A percentile compares a stretch with the other conserved stretches of the same genome.
Evolutionary conservation across 2,888 invertebrate species (phyloP).

Genomic region (Dione vanillae): DNA sequence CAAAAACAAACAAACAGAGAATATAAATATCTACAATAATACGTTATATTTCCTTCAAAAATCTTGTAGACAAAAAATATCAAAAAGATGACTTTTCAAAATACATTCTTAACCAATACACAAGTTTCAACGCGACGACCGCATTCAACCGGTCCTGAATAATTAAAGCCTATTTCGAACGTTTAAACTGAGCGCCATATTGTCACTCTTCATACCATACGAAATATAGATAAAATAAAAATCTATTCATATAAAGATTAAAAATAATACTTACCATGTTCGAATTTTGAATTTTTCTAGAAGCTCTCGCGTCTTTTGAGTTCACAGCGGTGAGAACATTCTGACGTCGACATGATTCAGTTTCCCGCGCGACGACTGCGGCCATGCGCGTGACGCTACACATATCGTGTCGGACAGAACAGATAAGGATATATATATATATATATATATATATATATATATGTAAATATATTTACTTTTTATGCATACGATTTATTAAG

Average conservation of each 20-base stretch:
- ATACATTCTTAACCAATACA: neutral
- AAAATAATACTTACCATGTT: constrained; percentile 63
- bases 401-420: constrained; percentile 49
- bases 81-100: neutral
- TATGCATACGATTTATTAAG: constrained; percentile 42
- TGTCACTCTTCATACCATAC: constrained; percentile 16
- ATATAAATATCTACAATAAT: neutral
- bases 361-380: constrained; percentile 63
- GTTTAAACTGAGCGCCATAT: constrained; percentile 40
- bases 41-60: neutral
- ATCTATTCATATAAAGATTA: neutral
- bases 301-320: constrained; percentile 27
- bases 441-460: constrained; percentile 34
- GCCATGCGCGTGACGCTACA: constrained; percentile 63
- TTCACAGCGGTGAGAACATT: constrained; percentile 43
- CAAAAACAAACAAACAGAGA: neutral
- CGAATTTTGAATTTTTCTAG: constrained; percentile 46
- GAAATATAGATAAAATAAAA: constrained; percentile 7
- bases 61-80: neutral
- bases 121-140: neutral
- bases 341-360: constrained; percentile 57
- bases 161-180: constrained; percentile 24
- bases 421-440: constrained; percentile 41
- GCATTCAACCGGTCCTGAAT: constrained; percentile 28
- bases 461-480: constrained; percentile 43